Conservation (phyloP, 2,888 invertebrate species). For the Perizoma affinitatum region DNA sequence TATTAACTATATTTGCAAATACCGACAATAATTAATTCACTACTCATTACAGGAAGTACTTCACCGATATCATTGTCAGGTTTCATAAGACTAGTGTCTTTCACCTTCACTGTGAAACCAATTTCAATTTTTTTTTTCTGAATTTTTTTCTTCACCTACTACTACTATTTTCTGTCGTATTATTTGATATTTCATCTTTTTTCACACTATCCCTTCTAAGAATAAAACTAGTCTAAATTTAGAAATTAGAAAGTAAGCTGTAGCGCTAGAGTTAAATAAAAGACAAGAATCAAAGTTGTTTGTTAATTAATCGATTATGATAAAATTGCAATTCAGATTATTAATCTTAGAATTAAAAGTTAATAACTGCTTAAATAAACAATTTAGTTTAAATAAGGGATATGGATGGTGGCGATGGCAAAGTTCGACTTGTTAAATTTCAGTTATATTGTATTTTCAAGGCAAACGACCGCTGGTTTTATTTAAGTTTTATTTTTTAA, state of each 20-base stretch:
- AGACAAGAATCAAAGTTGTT: conserved; percentile 76
- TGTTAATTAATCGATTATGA: conserved; percentile 80
- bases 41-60: conserved; percentile 31
- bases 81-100: conserved; percentile 1
- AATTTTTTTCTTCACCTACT: conserved; percentile 34
- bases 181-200: conserved; percentile 48
- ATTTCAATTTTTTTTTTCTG: conserved; percentile 62
- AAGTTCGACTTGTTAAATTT: conserved; percentile 49
- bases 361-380: conserved; percentile 68
- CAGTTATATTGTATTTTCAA: conserved; percentile 43
- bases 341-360: conserved; percentile 75
- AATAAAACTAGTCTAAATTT: conserved; percentile 67
- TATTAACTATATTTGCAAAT: conserved; percentile 48
- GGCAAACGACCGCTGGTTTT: conserved; percentile 36
- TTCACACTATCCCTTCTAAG: conserved; percentile 64
- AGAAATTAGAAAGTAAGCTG: conserved; percentile 67
- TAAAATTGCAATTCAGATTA: conserved; percentile 82
- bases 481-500: conserved; percentile 48
- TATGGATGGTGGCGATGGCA: conserved; percentile 52
- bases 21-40: conserved; percentile 65
- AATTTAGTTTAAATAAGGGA: conserved; percentile 57
- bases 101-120: conserved; percentile 36
- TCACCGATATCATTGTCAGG: conserved; percentile 14
- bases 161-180: conserved; percentile 41
- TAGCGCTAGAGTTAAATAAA: conserved; percentile 69